These are phyloP conservation scores for Schizopygopsis pylzovi DNA, from an alignment of 2,797 vertebrate species.

Conservation along the genomic window DNA sequence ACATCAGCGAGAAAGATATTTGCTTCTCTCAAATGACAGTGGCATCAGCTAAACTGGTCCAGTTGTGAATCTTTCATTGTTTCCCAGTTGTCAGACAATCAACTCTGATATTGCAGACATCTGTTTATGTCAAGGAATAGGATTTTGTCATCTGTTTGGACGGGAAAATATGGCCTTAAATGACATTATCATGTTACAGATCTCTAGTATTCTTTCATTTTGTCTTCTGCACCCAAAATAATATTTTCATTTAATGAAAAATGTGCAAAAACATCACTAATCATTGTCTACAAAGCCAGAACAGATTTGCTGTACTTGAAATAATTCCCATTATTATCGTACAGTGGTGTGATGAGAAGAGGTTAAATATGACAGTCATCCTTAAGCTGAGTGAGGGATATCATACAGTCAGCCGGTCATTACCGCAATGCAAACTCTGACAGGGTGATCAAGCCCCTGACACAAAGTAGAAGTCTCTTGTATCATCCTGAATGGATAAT, in stretches of 20 bases:
- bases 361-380: background rate
- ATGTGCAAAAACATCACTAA: conserved; percentile 34
- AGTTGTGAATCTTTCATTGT: conserved; percentile 54
- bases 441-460: background rate
- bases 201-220: conserved; percentile 51
- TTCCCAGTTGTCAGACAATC: conserved; percentile 58
- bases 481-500: conserved; percentile 3
- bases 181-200: conserved; percentile 57
- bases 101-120: conserved; percentile 63
- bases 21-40: conserved; percentile 60
- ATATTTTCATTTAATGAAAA: conserved; percentile 39
- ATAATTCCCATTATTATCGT: conserved; percentile 14
- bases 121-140: conserved; percentile 59
- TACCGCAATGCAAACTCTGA: background rate
- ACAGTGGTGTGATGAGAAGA: background rate
- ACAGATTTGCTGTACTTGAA: conserved; percentile 42
- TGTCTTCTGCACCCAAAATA: conserved; percentile 29
- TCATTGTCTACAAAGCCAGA: conserved; percentile 29
- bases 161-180: conserved; percentile 56
- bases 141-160: conserved; percentile 59
- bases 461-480: conserved; percentile 10
- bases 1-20: conserved; percentile 59
- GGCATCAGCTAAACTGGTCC: conserved; percentile 53
- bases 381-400: background rate
- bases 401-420: background rate